A percentile compares a stretch with the other conserved stretches of the same genome.
Conservation (phyloP, 2,888 invertebrate species). For the Lepidocyrtoides sp. region DNA sequence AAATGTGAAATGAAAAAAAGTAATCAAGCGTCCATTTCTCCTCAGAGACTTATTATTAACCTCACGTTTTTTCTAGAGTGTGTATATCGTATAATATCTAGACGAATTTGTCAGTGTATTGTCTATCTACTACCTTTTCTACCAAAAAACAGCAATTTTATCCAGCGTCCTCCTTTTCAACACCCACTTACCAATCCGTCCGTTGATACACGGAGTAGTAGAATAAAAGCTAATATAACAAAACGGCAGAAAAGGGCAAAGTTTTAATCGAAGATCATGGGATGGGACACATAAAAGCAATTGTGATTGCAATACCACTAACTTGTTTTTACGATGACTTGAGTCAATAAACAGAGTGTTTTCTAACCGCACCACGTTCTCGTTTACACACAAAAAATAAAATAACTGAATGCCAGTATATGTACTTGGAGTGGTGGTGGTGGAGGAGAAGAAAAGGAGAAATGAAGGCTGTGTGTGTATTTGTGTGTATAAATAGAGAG, state of each 20-base stretch:
- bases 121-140: neutral
- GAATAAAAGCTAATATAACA: constrained; percentile 32
- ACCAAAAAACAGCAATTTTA: neutral
- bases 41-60: constrained; percentile 73
- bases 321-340: constrained; percentile 71
- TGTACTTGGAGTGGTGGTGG: no score
- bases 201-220: neutral
- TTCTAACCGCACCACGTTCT: constrained; percentile 59
- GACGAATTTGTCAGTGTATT: neutral
- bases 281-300: constrained; percentile 69
- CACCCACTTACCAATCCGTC: neutral
- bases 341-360: constrained; percentile 70
- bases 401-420: constrained; percentile 19
- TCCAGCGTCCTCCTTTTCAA: constrained; percentile 1
- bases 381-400: constrained; percentile 12
- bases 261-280: constrained; percentile 69
- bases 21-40: constrained; percentile 74
- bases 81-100: neutral
- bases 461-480: neutral
- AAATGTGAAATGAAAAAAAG: constrained; percentile 44
- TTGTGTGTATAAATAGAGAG: neutral
- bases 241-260: constrained; percentile 51
- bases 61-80: constrained; percentile 57
- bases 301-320: constrained; percentile 71
- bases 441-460: neutral